Conservation (phyloP, 2,797 vertebrate species). For the Eptatretus atami region DNA sequence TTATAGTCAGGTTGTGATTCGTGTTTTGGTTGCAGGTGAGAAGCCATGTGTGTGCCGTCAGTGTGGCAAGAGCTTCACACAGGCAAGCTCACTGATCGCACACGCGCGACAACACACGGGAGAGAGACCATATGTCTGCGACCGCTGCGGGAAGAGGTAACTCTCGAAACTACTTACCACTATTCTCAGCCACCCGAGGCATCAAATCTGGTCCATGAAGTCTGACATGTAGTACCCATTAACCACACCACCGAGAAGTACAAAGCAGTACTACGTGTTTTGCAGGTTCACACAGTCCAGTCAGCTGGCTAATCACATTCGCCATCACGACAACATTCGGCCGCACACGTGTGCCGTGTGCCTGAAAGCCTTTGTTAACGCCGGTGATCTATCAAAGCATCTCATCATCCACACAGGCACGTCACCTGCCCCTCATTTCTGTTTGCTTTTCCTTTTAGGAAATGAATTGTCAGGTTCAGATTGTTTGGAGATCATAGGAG, state of each 20-base stretch:
- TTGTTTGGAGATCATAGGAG: fast-evolving
- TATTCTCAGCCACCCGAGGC: no score
- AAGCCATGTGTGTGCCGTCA: slow-evolving; percentile 72
- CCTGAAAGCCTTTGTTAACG: slow-evolving; percentile 81
- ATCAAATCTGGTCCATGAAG: no score
- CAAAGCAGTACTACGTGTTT: no score
- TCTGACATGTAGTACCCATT: no score
- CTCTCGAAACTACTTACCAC: no score
- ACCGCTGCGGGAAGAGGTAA: slow-evolving; percentile 87
- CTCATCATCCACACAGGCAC: slow-evolving; percentile 90
- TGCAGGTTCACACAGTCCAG: slow-evolving; percentile 80
- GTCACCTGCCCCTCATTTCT: neutral
- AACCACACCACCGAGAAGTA: no score
- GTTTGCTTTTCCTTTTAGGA: no score
- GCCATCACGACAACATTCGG: slow-evolving; percentile 86
- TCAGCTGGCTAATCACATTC: slow-evolving; percentile 90
- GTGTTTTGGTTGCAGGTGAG: slow-evolving; percentile 25
- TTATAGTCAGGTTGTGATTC: slow-evolving; percentile 7
- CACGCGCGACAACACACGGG: slow-evolving; percentile 89
- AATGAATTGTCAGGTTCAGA: neutral
- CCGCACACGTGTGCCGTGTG: slow-evolving; percentile 83
- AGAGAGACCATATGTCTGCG: slow-evolving; percentile 88
- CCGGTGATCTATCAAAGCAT: slow-evolving; percentile 84
- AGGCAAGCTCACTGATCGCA: slow-evolving; percentile 87
- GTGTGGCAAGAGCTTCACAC: slow-evolving; percentile 84